Percentiles rank a stretch among this genome's conserved stretches.
phyloP scores from a whole-genome alignment of 1,140 invertebrate species.

The Meloidogyne hapla region DNA sequence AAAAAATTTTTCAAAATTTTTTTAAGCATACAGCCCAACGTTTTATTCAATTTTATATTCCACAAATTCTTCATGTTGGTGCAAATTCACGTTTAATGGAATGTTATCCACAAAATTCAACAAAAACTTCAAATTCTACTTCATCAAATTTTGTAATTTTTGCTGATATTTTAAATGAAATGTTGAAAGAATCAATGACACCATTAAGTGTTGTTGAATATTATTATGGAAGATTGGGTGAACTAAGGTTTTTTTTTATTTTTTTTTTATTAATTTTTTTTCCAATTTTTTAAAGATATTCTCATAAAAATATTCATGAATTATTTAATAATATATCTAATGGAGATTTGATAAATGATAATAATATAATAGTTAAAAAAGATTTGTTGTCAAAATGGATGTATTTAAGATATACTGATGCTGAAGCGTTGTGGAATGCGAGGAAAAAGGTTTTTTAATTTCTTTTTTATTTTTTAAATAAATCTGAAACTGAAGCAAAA shows the following conservation, averaged over 20 bases:
- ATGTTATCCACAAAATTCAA: constrained; percentile 25
- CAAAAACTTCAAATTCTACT: constrained; percentile 20
- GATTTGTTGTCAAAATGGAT: constrained; percentile 36
- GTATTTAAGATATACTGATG: constrained; percentile 17
- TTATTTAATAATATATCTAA: constrained; percentile 33
- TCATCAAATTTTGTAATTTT: constrained; percentile 27
- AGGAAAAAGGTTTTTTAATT: constrained; percentile 29
- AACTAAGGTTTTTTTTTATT: constrained; percentile 9
- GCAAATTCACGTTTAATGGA: constrained; percentile 24
- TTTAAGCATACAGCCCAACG: constrained; percentile 34
- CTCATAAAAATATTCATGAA: constrained; percentile 31
- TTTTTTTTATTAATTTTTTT: background rate
- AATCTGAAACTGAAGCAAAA: too few species aligned
- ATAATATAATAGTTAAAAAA: constrained; percentile 20
- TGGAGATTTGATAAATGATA: background rate
- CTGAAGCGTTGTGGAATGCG: constrained; percentile 27
- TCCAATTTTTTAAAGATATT: constrained; percentile 18
- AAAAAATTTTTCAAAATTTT: background rate
- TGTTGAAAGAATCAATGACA: constrained; percentile 17
- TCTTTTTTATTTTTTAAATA: background rate
- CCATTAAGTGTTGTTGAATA: constrained; percentile 27
- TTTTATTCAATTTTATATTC: constrained; percentile 37
- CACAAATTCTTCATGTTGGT: constrained; percentile 34
- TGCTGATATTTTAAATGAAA: constrained; percentile 34
- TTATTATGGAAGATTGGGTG: constrained; percentile 29